Evolutionary conservation across 2,888 invertebrate genomes (phyloP).

Genomic region (Apamea sordens): DNA sequence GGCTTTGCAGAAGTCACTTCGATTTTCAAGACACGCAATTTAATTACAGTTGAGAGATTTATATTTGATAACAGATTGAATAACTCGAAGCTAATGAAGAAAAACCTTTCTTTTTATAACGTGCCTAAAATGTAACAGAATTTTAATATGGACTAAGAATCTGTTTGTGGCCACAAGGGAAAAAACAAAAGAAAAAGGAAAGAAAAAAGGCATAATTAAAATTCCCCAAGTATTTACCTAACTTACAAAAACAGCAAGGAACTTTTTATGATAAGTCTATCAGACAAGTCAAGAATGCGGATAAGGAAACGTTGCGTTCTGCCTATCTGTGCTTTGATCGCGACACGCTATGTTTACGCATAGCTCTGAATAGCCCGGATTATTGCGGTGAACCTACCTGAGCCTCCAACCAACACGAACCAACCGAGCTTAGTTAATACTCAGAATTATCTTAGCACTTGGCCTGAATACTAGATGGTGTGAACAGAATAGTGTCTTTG

Average conservation of each 20-base stretch:
- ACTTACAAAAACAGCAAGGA: conserved; percentile 1
- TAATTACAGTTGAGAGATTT: neutral
- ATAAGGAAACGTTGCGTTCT: conserved; percentile 57
- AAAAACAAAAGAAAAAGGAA: neutral
- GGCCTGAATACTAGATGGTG: neutral
- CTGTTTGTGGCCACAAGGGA: neutral
- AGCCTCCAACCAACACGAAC: conserved; percentile 18
- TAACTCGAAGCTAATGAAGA: neutral
- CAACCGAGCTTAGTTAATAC: neutral
- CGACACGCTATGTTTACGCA: conserved; percentile 56
- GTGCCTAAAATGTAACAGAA: too few relatives aligned
- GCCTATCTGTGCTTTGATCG: conserved; percentile 43
- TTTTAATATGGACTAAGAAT: neutral
- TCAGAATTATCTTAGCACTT: conserved; percentile 14
- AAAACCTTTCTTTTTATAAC: too few relatives aligned
- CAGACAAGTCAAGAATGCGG: conserved; percentile 35
- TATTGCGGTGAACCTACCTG: conserved; percentile 25
- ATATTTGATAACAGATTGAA: neutral
- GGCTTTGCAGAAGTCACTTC: neutral
- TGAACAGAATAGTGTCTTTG: neutral
- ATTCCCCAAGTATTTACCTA: neutral
- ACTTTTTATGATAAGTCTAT: conserved; percentile 26
- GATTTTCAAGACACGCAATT: neutral
- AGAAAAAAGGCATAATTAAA: neutral
- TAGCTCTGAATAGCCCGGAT: conserved; percentile 29